Evolutionary conservation across 2,113 vertebrate genomes (phyloP).

Genomic region (Macrotus californicus): DNA sequence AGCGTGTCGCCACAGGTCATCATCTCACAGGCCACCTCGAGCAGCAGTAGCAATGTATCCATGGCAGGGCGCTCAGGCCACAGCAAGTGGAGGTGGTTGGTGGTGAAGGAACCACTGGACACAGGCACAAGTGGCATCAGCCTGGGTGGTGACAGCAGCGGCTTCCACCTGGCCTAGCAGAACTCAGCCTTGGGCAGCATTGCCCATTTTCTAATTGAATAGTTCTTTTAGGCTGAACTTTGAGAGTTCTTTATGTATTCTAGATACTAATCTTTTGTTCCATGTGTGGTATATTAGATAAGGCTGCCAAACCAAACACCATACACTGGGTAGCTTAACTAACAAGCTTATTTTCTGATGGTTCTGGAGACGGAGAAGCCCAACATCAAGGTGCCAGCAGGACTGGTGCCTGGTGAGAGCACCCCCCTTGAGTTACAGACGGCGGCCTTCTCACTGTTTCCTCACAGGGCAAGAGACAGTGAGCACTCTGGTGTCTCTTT

Average conservation of each 20-base stretch:
- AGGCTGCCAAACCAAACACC: neutral
- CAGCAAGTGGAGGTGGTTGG: slow-evolving; percentile 88
- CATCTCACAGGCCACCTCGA: slow-evolving; percentile 86
- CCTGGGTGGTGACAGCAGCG: slow-evolving; percentile 51
- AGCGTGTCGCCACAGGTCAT: slow-evolving; percentile 85
- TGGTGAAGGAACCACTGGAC: slow-evolving; percentile 75
- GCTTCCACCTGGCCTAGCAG: slow-evolving; percentile 84
- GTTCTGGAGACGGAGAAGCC: too few relatives aligned
- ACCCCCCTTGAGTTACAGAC: neutral
- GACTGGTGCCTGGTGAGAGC: too few relatives aligned
- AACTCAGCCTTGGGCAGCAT: slow-evolving; percentile 86
- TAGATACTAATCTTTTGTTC: neutral
- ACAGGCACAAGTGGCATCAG: slow-evolving; percentile 57
- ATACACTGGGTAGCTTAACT: neutral
- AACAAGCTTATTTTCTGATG: neutral
- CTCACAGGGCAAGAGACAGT: neutral
- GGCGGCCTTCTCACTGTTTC: neutral
- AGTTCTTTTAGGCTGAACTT: neutral
- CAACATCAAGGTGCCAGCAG: too few relatives aligned
- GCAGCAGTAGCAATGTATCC: slow-evolving; percentile 79
- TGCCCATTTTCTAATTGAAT: neutral
- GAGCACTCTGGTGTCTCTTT: neutral
- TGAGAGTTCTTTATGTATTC: neutral
- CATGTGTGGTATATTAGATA: neutral
- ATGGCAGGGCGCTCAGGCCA: slow-evolving; percentile 76